These are phyloP conservation scores for Pangasius larnaudii DNA, from an alignment of 2,797 vertebrate species.

Conservation along the genomic window DNA sequence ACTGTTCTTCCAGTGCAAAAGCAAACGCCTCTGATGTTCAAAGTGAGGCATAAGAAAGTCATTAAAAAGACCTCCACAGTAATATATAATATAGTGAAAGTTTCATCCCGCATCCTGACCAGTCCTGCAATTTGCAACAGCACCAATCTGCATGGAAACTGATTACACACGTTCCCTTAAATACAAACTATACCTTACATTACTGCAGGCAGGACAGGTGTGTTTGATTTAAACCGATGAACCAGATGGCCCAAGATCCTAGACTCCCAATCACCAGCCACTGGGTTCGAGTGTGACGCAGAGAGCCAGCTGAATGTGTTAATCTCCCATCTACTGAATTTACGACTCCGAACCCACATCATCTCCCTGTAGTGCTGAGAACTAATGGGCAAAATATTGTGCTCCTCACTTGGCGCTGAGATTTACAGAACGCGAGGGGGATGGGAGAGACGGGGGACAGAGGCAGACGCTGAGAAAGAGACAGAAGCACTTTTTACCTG, in stretches of 20 bases:
- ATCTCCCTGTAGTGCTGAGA: constrained; percentile 53
- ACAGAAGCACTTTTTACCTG: background rate
- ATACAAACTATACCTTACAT: constrained; percentile 18
- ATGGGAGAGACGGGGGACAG: background rate
- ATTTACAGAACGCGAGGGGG: constrained; percentile 46
- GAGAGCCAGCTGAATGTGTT: constrained; percentile 40
- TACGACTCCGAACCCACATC: constrained; percentile 50
- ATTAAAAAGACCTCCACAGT: background rate
- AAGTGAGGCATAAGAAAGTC: background rate
- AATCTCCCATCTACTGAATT: constrained; percentile 50
- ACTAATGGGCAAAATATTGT: constrained; percentile 61
- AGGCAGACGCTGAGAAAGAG: background rate
- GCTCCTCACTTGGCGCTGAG: constrained; percentile 54
- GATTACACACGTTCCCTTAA: background rate
- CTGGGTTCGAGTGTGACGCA: constrained; percentile 45
- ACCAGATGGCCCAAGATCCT: constrained; percentile 49
- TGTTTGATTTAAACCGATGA: constrained; percentile 51
- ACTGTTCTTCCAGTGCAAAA: background rate
- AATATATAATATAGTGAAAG: background rate
- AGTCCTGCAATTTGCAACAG: background rate
- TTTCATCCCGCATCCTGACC: background rate
- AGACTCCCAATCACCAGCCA: constrained; percentile 48
- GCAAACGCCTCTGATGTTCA: background rate
- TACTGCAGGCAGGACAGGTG: constrained; percentile 17
- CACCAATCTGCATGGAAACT: background rate